Base-by-base conservation (phyloP, 2,797 vertebrate genomes). In the Pseudochirops cupreus region DNA sequence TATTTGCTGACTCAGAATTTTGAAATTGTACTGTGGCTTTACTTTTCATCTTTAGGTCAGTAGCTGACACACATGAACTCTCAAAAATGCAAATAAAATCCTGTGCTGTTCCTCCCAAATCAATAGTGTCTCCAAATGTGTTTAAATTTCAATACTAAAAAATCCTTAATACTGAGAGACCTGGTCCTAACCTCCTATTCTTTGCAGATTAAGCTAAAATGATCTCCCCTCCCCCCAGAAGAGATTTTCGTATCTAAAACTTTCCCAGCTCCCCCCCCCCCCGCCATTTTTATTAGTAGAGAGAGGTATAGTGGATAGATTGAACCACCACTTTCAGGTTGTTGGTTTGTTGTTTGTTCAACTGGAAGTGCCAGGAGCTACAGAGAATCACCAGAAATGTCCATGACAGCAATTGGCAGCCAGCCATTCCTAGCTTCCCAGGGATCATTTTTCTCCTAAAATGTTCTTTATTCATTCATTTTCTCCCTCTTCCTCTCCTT, bases 261-360 rank as follows among this genome's bases (percentile, higher is more conserved):
- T 92, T 95, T 93, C 92, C 93, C 12, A 21, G 91, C 5, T 0
- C 52, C 2, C n/a, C 18, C 16, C 11, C 26, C 24, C 58, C 28
- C 4, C 50, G 5, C 10, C 5, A 52, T 91, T 97, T 95, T 95
- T n/a, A 67, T 67, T 67, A 5, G 62, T 7, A 74, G 14, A 50
- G 96, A 97, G 87, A 96, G 90, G 82, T 55, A 5, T 5, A 95
- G 50, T 54, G 95, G 94, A 91, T 92, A 93, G 28, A 29, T 24
- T 93, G 89, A 97, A 82, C 82, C 87, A 10, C 53, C 1, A 31
- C 90, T 28, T 97, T 98, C 94, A 92, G 89, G 96, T 98, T 97
- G 96, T 97, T 96, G 96, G 97, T 98, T 82, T 97, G 59, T 59
- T 31, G 28, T 96, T 94, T 95, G 33, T 91, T 97, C 92, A 92